These are phyloP conservation scores for Grammomys surdaster DNA, from an alignment of 2,113 vertebrate genomes.

Conservation along the genomic window DNA sequence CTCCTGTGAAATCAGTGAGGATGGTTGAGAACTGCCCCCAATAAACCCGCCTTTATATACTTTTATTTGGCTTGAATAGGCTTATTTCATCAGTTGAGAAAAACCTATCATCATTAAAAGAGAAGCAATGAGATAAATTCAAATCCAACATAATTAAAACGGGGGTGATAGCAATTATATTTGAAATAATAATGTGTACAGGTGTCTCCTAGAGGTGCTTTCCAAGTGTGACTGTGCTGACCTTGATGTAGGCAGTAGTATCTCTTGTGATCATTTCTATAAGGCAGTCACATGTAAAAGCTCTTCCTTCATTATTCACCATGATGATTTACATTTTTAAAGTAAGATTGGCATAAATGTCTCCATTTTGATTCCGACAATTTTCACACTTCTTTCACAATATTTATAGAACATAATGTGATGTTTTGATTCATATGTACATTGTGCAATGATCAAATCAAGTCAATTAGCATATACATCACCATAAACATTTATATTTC, in stretches of 20 bases:
- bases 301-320: neutral
- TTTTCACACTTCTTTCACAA: neutral
- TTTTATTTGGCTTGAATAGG: no score
- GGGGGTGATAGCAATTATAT: neutral
- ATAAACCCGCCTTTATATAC: no score
- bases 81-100: no score
- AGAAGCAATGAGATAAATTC: neutral
- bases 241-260: fast-evolving
- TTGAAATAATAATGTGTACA: neutral
- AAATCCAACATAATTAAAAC: neutral
- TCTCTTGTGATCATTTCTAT: neutral
- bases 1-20: no score
- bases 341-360: neutral
- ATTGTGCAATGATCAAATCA: neutral
- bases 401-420: neutral
- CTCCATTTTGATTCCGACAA: neutral
- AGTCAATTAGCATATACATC: neutral
- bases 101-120: no score
- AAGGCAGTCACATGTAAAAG: neutral
- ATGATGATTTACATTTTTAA: neutral
- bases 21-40: no score
- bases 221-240: neutral
- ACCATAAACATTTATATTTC: neutral
- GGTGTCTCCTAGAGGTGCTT: neutral
- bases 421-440: neutral